Evolutionary conservation across 2,797 vertebrate species (phyloP).

Genomic region (Austrolebias charrua): DNA sequence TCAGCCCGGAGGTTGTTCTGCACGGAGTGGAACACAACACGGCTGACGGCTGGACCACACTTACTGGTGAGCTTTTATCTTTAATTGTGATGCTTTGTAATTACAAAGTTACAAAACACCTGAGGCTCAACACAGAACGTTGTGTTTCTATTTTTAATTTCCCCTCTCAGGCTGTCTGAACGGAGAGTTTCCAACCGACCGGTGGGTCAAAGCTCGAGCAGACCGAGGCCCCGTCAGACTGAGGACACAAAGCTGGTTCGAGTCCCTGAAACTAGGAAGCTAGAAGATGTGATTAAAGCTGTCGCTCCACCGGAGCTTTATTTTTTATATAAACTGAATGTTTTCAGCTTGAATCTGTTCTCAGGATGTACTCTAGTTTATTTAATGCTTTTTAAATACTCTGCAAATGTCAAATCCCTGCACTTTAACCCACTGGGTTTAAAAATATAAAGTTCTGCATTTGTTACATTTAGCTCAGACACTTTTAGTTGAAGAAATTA

Average conservation of each 20-base stretch:
- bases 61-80: conserved; percentile 81
- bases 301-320: conserved; percentile 1
- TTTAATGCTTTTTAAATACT: conserved; percentile 11
- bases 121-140: not conserved
- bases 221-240: conserved; percentile 81
- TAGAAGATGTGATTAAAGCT: conserved; percentile 36
- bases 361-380: conserved; percentile 1
- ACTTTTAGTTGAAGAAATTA: not conserved
- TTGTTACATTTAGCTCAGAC: not conserved
- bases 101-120: not conserved
- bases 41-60: conserved; percentile 67
- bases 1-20: conserved; percentile 83
- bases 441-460: not conserved
- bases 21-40: conserved; percentile 70
- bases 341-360: not conserved
- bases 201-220: conserved; percentile 84
- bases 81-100: conserved; percentile 2
- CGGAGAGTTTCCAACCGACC: conserved; percentile 70
- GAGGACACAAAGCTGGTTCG: conserved; percentile 92
- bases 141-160: not conserved
- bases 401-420: conserved; percentile 1
- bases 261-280: conserved; percentile 85
- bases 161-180: conserved; percentile 83
- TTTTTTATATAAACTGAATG: not conserved
- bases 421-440: conserved; percentile 2